Evolutionary conservation across 2,888 invertebrate genomes (phyloP).

Genomic region (Nomada lathburiana): DNA sequence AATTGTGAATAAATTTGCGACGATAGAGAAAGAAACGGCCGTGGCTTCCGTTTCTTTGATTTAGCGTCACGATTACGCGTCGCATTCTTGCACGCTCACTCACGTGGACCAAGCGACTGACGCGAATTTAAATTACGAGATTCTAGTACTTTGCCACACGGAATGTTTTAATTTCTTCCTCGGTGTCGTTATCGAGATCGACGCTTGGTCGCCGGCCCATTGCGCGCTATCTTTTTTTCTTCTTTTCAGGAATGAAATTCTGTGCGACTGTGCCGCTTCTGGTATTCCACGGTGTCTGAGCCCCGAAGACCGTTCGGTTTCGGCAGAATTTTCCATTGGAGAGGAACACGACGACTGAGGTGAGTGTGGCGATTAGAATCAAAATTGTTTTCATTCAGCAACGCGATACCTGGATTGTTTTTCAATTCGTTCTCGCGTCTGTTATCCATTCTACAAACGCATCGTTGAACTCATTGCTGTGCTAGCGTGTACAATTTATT

Average conservation of each 20-base stretch:
- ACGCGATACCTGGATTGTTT: background rate
- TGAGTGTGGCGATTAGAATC: background rate
- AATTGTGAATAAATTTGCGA: background rate
- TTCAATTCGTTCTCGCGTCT: too few relatives aligned
- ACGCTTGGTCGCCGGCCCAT: background rate
- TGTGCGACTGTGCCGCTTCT: background rate
- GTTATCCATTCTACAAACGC: too few relatives aligned
- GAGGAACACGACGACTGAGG: slow-evolving; percentile 32
- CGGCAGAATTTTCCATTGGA: slow-evolving; percentile 12
- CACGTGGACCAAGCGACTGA: slow-evolving; percentile 37
- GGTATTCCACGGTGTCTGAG: slow-evolving; percentile 2
- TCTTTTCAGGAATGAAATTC: slow-evolving; percentile 25
- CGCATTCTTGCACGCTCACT: slow-evolving; percentile 51
- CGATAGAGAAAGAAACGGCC: background rate
- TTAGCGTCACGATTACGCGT: slow-evolving; percentile 24
- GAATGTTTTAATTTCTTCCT: slow-evolving; percentile 52
- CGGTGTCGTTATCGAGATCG: slow-evolving; percentile 37
- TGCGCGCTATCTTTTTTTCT: background rate
- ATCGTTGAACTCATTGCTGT: too few relatives aligned
- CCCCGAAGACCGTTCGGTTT: background rate
- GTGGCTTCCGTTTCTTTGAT: slow-evolving; percentile 24
- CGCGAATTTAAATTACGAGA: slow-evolving; percentile 52
- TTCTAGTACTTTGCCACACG: slow-evolving; percentile 37
- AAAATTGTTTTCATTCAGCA: too few relatives aligned
- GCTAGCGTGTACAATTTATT: too few relatives aligned